phyloP scores from a whole-genome alignment of 2,113 vertebrate genomes.

The Plecturocebus donacophilus region DNA sequence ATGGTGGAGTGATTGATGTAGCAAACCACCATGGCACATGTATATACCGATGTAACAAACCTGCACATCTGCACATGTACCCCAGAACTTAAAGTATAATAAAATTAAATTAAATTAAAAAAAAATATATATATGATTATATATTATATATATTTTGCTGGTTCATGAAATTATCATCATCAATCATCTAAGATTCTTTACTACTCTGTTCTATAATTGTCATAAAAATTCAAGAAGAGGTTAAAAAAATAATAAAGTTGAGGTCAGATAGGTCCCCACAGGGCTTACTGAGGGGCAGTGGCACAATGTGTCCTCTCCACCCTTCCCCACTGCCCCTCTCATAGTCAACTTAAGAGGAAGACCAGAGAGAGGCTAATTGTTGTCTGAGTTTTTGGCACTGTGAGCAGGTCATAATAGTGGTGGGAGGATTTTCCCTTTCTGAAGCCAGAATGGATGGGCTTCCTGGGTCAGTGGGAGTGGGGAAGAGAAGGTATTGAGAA shows the following conservation, averaged over 20 bases:
- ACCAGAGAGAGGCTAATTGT: neutral
- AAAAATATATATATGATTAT: neutral
- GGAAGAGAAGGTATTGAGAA: neutral
- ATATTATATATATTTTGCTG: neutral
- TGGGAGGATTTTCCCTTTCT: neutral
- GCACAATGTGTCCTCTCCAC: rapidly evolving
- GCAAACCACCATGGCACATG: too few relatives aligned
- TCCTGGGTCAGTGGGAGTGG: neutral
- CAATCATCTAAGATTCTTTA: neutral
- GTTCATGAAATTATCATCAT: neutral
- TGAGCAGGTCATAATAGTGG: neutral
- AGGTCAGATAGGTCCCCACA: neutral
- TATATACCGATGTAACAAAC: too few relatives aligned
- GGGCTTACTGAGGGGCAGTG: neutral
- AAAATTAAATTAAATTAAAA: neutral
- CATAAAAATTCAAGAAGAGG: neutral
- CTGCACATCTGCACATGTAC: too few relatives aligned
- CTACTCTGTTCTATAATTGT: neutral
- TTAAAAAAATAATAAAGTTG: neutral
- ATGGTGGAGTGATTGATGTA: too few relatives aligned
- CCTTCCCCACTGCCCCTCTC: too few relatives aligned
- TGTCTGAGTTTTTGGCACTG: neutral
- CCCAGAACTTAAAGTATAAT: too few relatives aligned
- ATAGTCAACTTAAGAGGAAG: neutral
- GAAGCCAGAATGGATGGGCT: neutral